A percentile compares a stretch with the other conserved stretches of the same genome.
Evolutionary conservation across 2,888 invertebrate genomes (phyloP).

Genomic region (Melanostoma scalare): DNA sequence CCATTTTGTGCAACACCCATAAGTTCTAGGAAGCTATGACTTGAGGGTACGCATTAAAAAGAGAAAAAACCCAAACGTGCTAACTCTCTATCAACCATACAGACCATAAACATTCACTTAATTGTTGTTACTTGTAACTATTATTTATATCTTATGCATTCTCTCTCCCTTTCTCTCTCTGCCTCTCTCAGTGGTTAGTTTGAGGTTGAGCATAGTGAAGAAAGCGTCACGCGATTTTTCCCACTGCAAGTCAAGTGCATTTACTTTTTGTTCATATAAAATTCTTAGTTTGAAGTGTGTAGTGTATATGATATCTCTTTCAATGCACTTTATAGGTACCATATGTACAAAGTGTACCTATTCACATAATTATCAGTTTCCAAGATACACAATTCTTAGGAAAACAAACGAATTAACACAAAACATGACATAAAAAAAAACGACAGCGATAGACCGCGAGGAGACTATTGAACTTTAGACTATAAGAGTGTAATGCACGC

Average conservation of each 20-base stretch:
- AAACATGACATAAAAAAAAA: slow-evolving; percentile 13
- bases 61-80: slow-evolving; percentile 31
- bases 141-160: slow-evolving; percentile 40
- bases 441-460: neutral
- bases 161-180: neutral
- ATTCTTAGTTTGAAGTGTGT: slow-evolving; percentile 23
- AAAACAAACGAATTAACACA: slow-evolving; percentile 46
- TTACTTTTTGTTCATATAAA: slow-evolving; percentile 24
- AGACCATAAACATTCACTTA: slow-evolving; percentile 67
- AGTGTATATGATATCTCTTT: neutral
- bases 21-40: slow-evolving; percentile 8
- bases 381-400: slow-evolving; percentile 32
- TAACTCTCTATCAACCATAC: slow-evolving; percentile 58
- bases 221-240: slow-evolving; percentile 65
- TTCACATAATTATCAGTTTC: slow-evolving; percentile 51
- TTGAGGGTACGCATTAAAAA: neutral
- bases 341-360: slow-evolving; percentile 31
- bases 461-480: slow-evolving; percentile 58
- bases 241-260: slow-evolving; percentile 40
- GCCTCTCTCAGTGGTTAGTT: slow-evolving; percentile 14
- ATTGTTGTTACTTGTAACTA: slow-evolving; percentile 55
- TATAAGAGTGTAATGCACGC: slow-evolving; percentile 14
- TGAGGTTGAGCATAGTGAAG: slow-evolving; percentile 21
- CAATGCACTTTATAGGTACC: slow-evolving; percentile 14
- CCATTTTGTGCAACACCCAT: slow-evolving; percentile 26